These are phyloP conservation scores for Thera britannica DNA, from an alignment of 2,888 invertebrate species.

Conservation along the genomic window DNA sequence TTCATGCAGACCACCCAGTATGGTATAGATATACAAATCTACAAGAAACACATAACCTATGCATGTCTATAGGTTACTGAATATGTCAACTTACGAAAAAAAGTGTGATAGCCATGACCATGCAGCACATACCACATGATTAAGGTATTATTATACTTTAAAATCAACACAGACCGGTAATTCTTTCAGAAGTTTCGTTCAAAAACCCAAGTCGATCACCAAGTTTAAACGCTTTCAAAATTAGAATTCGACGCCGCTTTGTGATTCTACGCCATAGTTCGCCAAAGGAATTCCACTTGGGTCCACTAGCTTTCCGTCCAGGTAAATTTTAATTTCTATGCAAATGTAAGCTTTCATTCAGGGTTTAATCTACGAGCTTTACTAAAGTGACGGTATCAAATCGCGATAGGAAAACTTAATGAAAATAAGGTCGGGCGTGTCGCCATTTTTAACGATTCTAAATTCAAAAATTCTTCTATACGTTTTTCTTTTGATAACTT, in stretches of 20 bases:
- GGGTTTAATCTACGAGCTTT: slow-evolving; percentile 78
- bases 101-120: too few relatives aligned
- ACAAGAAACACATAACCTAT: too few relatives aligned
- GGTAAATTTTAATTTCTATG: slow-evolving; percentile 85
- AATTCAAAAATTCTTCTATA: slow-evolving; percentile 8
- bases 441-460: slow-evolving; percentile 37
- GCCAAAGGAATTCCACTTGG: slow-evolving; percentile 71
- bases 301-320: slow-evolving; percentile 74
- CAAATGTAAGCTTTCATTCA: slow-evolving; percentile 80
- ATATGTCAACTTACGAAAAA: too few relatives aligned
- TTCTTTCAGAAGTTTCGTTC: neutral
- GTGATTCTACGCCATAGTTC: slow-evolving; percentile 61
- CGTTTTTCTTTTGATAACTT: neutral
- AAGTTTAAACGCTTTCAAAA: slow-evolving; percentile 50
- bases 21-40: too few relatives aligned
- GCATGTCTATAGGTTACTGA: too few relatives aligned
- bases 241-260: slow-evolving; percentile 57
- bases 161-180: neutral
- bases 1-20: too few relatives aligned
- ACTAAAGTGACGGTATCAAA: slow-evolving; percentile 70
- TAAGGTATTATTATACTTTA: too few relatives aligned
- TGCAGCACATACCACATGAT: too few relatives aligned
- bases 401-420: slow-evolving; percentile 76
- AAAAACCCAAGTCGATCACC: slow-evolving; percentile 25
- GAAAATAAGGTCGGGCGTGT: slow-evolving; percentile 62